Percentiles rank a stretch among this genome's conserved stretches.
phyloP scores from a whole-genome alignment of 2,888 invertebrate species.

The Myopa tessellatipennis region DNA sequence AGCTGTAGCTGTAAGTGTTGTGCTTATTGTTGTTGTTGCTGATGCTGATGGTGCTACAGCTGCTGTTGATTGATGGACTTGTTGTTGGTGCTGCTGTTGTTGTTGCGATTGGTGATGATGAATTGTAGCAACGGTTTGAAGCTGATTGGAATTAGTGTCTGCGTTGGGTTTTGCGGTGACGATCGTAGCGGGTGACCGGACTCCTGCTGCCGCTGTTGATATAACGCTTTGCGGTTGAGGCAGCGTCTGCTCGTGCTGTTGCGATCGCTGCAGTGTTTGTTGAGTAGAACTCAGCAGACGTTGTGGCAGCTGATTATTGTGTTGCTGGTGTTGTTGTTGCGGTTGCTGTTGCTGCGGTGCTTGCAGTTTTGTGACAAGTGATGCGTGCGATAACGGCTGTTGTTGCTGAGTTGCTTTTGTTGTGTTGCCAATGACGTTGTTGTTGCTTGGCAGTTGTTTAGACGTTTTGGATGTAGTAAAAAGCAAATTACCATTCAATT shows the following conservation, averaged over 20 bases:
- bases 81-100: conserved; percentile 55
- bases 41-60: conserved; percentile 23
- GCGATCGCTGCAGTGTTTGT: conserved; percentile 39
- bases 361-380: conserved; percentile 43
- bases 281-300: conserved; percentile 45
- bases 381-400: conserved; percentile 44
- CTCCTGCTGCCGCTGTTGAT: conserved; percentile 44
- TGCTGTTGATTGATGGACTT: conserved; percentile 40
- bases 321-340: conserved; percentile 41
- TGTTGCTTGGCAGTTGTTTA: conserved; percentile 18
- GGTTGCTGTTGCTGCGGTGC: conserved; percentile 42
- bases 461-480: conserved; percentile 21
- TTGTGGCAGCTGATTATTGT: conserved; percentile 44
- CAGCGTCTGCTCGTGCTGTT: conserved; percentile 45
- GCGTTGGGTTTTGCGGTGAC: conserved; percentile 26
- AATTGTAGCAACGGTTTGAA: conserved; percentile 65
- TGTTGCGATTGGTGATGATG: conserved; percentile 61
- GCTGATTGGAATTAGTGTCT: conserved; percentile 57
- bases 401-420: conserved; percentile 40
- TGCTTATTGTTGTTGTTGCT: conserved; percentile 39
- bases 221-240: conserved; percentile 47
- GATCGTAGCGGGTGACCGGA: conserved; percentile 41
- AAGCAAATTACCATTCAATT: conserved; percentile 48
- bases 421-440: conserved; percentile 42
- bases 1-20: conserved; percentile 42